These are phyloP conservation scores for Tachina lurida DNA, from an alignment of 2,888 invertebrate genomes.

Conservation along the genomic window DNA sequence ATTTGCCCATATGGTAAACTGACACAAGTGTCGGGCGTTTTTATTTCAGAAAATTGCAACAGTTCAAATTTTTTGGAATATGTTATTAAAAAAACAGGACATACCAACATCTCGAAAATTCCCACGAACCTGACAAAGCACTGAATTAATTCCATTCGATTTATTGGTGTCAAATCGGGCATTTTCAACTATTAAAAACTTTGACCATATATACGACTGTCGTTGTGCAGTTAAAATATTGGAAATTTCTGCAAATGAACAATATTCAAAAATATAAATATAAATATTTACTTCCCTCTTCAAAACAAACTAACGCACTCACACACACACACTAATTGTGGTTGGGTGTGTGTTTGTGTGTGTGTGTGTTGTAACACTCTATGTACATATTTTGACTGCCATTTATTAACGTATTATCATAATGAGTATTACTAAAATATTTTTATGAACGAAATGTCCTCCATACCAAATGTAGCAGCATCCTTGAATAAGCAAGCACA, in stretches of 20 bases:
- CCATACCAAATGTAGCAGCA: not conserved
- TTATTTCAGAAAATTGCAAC: too few relatives aligned
- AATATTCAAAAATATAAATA: not conserved
- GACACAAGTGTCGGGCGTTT: too few relatives aligned
- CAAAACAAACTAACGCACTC: not conserved
- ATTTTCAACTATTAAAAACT: too few relatives aligned
- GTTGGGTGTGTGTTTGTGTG: not conserved
- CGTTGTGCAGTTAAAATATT: not conserved
- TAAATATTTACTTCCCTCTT: not conserved
- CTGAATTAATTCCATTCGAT: too few relatives aligned
- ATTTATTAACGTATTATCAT: constrained; percentile 62
- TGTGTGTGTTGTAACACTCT: not conserved
- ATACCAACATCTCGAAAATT: too few relatives aligned
- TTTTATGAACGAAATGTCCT: constrained; percentile 41
- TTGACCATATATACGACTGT: too few relatives aligned
- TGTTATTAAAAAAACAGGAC: too few relatives aligned
- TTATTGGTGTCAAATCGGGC: too few relatives aligned
- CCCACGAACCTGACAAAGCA: too few relatives aligned
- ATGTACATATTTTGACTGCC: constrained; percentile 42
- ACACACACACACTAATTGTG: not conserved
- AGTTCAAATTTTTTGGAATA: too few relatives aligned
- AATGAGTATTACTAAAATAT: constrained; percentile 58
- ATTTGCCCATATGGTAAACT: too few relatives aligned
- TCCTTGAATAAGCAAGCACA: constrained; percentile 22
- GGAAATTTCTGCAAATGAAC: not conserved